phyloP scores from a whole-genome alignment of 2,113 vertebrate genomes.

The Laterallus jamaicensis region DNA sequence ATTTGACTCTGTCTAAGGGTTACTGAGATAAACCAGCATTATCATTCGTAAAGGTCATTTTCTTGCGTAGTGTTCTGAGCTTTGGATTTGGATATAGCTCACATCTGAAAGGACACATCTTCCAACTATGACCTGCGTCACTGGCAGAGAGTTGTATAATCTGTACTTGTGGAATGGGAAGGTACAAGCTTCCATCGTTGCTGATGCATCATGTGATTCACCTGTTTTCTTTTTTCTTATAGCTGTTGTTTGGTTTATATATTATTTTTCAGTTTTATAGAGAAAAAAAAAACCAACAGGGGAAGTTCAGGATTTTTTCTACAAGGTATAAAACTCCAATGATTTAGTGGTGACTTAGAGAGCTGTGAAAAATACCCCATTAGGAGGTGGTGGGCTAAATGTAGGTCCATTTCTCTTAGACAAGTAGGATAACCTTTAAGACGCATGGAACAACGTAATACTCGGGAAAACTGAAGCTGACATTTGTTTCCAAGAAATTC shows the following conservation, averaged over 20 bases:
- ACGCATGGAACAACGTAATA: conserved; percentile 49
- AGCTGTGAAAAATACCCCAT: conserved; percentile 48
- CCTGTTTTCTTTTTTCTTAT: neutral
- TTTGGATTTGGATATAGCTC: conserved; percentile 33
- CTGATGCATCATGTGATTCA: conserved; percentile 41
- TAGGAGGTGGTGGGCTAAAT: conserved; percentile 1
- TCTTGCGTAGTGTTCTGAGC: conserved; percentile 51
- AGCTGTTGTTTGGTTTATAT: conserved; percentile 23
- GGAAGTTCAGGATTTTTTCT: conserved; percentile 50
- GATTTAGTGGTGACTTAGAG: conserved; percentile 34
- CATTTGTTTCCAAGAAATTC: conserved; percentile 71
- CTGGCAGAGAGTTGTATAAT: conserved; percentile 59
- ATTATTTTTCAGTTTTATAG: conserved; percentile 8
- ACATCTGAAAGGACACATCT: conserved; percentile 43
- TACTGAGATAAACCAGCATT: conserved; percentile 61
- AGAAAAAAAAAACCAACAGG: neutral
- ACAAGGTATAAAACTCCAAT: conserved; percentile 60
- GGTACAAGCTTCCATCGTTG: conserved; percentile 49
- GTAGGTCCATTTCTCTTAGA: conserved; percentile 57
- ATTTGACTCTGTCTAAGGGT: conserved; percentile 73
- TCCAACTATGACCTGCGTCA: conserved; percentile 66
- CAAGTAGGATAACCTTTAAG: conserved; percentile 70
- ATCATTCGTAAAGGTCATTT: conserved; percentile 40
- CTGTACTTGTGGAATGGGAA: conserved; percentile 53
- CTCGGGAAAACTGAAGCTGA: conserved; percentile 56